Conservation (phyloP, 1,140 invertebrate species). For the Drosophila grimshawi region DNA sequence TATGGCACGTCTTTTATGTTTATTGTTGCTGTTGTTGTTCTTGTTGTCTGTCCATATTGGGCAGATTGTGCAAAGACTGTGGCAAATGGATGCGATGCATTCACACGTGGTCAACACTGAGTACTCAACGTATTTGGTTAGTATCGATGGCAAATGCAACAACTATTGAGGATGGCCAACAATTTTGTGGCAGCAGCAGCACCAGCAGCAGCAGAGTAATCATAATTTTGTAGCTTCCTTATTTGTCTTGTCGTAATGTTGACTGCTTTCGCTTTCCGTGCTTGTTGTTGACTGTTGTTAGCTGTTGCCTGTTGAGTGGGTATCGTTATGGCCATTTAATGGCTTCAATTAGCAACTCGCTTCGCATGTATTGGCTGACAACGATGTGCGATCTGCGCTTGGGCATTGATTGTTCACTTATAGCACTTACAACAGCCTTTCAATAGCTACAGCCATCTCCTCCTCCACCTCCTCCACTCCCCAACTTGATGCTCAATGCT, state of each 20-base stretch:
- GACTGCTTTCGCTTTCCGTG: constrained; percentile 63
- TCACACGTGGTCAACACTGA: constrained; percentile 47
- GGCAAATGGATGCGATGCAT: constrained; percentile 48
- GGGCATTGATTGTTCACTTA: constrained; percentile 57
- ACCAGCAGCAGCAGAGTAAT: constrained; percentile 27
- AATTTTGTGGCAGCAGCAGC: constrained; percentile 41
- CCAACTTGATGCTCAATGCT: constrained; percentile 4
- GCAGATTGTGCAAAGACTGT: constrained; percentile 35
- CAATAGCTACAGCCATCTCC: background rate
- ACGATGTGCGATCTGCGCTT: constrained; percentile 67
- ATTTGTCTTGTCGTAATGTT: constrained; percentile 45
- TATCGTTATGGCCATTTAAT: constrained; percentile 66
- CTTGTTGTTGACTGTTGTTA: background rate
- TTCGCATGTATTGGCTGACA: constrained; percentile 68
- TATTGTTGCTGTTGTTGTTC: constrained; percentile 20
- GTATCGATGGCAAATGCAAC: constrained; percentile 28
- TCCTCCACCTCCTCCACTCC: background rate
- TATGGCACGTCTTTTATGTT: constrained; percentile 41
- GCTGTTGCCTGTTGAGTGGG: background rate
- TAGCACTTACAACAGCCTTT: constrained; percentile 5
- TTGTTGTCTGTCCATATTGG: constrained; percentile 56
- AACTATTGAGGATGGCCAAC: constrained; percentile 38
- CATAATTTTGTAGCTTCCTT: constrained; percentile 77
- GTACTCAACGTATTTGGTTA: constrained; percentile 27
- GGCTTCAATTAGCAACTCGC: constrained; percentile 75